These are phyloP conservation scores for Odobenus rosmarus DNA, from an alignment of 2,113 vertebrate species.

Conservation along the genomic window DNA sequence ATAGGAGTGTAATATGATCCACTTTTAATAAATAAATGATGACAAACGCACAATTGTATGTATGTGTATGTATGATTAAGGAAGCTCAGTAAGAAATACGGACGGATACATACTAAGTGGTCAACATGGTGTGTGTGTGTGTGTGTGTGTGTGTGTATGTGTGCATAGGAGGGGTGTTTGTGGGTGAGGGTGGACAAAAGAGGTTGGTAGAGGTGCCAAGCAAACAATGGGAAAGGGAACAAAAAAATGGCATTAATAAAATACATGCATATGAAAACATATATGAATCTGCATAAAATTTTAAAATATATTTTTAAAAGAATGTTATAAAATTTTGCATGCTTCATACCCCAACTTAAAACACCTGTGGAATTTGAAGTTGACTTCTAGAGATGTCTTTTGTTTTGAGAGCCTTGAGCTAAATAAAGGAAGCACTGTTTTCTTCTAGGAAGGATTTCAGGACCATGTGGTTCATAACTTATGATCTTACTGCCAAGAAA, in stretches of 20 bases:
- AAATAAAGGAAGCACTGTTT: conserved; percentile 62
- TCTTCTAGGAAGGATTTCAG: conserved; percentile 55
- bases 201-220: neutral
- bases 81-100: neutral
- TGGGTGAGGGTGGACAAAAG: neutral
- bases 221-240: neutral
- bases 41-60: neutral
- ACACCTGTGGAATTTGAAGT: conserved; percentile 46
- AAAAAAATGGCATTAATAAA: conserved; percentile 21
- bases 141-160: neutral
- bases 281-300: neutral
- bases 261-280: neutral
- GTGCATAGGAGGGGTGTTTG: neutral
- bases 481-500: conserved; percentile 66
- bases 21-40: neutral
- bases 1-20: neutral
- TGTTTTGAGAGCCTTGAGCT: conserved; percentile 42
- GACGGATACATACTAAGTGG: neutral
- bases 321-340: neutral
- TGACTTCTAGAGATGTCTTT: conserved; percentile 41
- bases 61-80: neutral
- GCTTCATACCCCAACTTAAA: conserved; percentile 20
- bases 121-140: neutral
- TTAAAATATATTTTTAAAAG: neutral
- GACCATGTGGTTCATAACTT: conserved; percentile 64